Evolutionary conservation across 2,888 invertebrate species (phyloP), one percentile per base, ranked within the genome.

Genomic region (Monochamus alternatus): DNA sequence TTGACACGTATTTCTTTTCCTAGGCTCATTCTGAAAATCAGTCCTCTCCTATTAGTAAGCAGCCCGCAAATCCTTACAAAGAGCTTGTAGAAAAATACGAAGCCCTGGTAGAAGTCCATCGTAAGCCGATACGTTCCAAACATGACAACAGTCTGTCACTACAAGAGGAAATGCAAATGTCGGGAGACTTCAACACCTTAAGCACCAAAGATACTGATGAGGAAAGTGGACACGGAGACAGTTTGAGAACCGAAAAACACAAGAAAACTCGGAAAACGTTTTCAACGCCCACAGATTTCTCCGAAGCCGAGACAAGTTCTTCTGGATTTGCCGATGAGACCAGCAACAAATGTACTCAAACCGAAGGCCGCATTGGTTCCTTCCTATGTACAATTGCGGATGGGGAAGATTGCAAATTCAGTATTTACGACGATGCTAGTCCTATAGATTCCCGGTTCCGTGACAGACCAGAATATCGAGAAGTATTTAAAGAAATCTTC

Each of bases 1-100:
- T 22, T 47, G 9, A 69, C 31, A 73, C n/a, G 43, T 67, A 65
- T 70, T 75, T 75, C 74, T 78, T 47, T 71, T 83, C 81, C 51
- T 76, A 81, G 81, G 77, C 63, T 3, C 78, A 69, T 70, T 43
- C 71, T 12, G 78, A 76, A 64, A 78, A 79, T 47, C 81, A 81
- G 14, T 80, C 83, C 10, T 78, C 83, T 81, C 58, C 82, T 10
- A 68, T 79, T 78, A 22, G 70, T 81, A 73, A 75, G 81, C 73
- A 71, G 82, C 91, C 91, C 78, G 91, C 91, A 78, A 95, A 95
- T 87, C 93, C 95, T 0, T 96, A 96, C 89, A 92, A 94, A 85
- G 94, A 94, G 74, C 90, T 96, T 82, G 95, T 96, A 69, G 95
- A 95, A 87, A 96, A 96, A 87, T 96, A 96, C 87, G 95, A 96